Evolutionary conservation across 2,113 vertebrate species (phyloP), one percentile per base, ranked within the genome.

Genomic region (Xyliphius kryptos): DNA sequence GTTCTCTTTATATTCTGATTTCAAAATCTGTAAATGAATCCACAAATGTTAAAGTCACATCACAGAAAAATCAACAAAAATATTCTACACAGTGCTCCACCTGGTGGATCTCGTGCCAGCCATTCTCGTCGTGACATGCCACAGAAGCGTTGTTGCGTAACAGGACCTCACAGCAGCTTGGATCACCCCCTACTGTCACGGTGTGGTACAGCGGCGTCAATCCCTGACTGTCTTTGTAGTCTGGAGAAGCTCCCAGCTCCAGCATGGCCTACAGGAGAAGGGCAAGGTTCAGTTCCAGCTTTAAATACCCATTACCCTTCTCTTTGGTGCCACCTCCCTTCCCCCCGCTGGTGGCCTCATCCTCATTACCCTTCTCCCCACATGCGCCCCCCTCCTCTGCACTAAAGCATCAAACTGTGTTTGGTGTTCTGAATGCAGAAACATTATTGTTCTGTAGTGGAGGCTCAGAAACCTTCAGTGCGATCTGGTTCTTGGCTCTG

Each of bases 31-130:
- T 32, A 32, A n/a, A 32, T 32, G 26, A 32, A 32, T 32, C 26
- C 7, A 32, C 7, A 6, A 32, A 6, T 32, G 4, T 32, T 32
- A 32, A 32, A 32, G 26, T 32, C 26, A 32, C 26, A 3, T 32
- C 26, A 32, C 26, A 5, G 2, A 32, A 32, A 3, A 32, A 32
- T n/a, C n/a, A 32, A 32, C 26, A 32, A 5, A 5, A 3, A 5
- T 32, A 14, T 7, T 41, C 10, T 12, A 14, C 40, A 41, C 13
- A 9, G 13, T 5, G 40, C 13, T 40, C 0, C 55, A 93, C 91
- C 91, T 93, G 91, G 76, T 93, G 91, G 40, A 93, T 86, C 75
- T 93, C 91, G 0, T 91, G 88, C 91, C 91, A 93, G 57, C 90
- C 91, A 0, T 92, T 92, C 67, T 92, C 91, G 1, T 93, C 90